These are phyloP conservation scores for Ephydatia muelleri DNA, from an alignment of 37 sponge, comb jelly and placozoan genomes.

Conservation along the genomic window DNA sequence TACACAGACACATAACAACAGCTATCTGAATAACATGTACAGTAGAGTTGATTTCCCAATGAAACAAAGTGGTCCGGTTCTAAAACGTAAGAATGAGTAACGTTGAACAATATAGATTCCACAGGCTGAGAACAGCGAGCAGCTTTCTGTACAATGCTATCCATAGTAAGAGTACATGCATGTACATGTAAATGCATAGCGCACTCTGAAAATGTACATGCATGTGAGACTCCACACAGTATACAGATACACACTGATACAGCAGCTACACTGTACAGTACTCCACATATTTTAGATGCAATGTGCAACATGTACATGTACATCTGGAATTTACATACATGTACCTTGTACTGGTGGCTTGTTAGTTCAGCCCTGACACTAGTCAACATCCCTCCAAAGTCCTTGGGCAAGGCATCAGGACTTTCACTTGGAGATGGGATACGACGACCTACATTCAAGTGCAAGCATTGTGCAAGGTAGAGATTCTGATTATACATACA, in stretches of 20 bases:
- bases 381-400: slow-evolving; percentile 7
- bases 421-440: slow-evolving; percentile 1
- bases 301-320: background rate
- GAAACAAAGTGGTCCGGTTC: too few species aligned
- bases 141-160: too few species aligned
- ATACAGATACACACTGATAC: background rate
- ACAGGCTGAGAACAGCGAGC: too few species aligned
- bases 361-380: slow-evolving; percentile 62
- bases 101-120: too few species aligned
- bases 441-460: background rate
- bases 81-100: too few species aligned
- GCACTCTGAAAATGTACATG: too few species aligned
- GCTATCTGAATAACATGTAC: background rate
- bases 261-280: background rate
- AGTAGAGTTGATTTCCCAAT: too few species aligned
- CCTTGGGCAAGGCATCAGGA: background rate
- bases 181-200: background rate
- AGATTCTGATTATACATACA: too few species aligned
- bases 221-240: background rate
- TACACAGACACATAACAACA: too few species aligned
- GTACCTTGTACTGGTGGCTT: slow-evolving; percentile 73
- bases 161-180: too few species aligned
- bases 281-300: too few species aligned
- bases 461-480: too few species aligned
- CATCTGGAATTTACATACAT: background rate